phyloP scores from a whole-genome alignment of 1,140 invertebrate species.

The Apis laboriosa region DNA sequence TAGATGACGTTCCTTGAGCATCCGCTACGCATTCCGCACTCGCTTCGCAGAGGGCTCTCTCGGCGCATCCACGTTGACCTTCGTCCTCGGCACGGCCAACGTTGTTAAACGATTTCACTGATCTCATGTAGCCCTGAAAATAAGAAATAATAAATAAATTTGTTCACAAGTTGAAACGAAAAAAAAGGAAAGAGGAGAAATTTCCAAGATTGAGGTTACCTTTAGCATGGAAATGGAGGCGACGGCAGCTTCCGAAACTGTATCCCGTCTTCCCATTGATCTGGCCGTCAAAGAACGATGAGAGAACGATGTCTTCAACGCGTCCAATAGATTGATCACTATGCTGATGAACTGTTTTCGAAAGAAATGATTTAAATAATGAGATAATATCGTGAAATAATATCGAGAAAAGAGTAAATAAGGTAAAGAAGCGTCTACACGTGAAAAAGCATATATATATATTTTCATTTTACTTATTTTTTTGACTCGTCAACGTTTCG shows the following conservation, averaged over 20 bases:
- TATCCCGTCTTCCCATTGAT: slow-evolving; percentile 91
- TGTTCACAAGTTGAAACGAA: background rate
- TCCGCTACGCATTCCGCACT: slow-evolving; percentile 92
- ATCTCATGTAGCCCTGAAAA: slow-evolving; percentile 88
- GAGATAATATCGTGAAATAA: too few species aligned
- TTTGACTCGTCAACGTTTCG: background rate
- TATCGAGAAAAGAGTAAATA: too few species aligned
- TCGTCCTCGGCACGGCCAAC: slow-evolving; percentile 89
- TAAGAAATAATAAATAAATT: too few species aligned
- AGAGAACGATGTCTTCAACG: slow-evolving; percentile 94
- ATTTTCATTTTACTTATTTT: background rate
- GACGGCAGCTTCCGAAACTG: slow-evolving; percentile 91
- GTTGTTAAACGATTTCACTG: slow-evolving; percentile 83
- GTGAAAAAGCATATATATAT: background rate
- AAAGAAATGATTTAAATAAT: background rate
- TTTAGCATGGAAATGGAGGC: slow-evolving; percentile 93
- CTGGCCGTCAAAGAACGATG: slow-evolving; percentile 91
- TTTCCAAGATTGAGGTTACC: slow-evolving; percentile 73
- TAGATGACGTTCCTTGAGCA: slow-evolving; percentile 88
- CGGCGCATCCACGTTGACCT: slow-evolving; percentile 82
- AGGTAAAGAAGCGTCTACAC: too few species aligned
- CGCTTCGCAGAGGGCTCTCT: slow-evolving; percentile 88
- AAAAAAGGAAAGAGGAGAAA: background rate
- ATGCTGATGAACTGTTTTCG: slow-evolving; percentile 92
- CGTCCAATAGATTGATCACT: slow-evolving; percentile 93